Conservation (phyloP, 2,113 vertebrate genomes). For the Anser brachyrhynchus region DNA sequence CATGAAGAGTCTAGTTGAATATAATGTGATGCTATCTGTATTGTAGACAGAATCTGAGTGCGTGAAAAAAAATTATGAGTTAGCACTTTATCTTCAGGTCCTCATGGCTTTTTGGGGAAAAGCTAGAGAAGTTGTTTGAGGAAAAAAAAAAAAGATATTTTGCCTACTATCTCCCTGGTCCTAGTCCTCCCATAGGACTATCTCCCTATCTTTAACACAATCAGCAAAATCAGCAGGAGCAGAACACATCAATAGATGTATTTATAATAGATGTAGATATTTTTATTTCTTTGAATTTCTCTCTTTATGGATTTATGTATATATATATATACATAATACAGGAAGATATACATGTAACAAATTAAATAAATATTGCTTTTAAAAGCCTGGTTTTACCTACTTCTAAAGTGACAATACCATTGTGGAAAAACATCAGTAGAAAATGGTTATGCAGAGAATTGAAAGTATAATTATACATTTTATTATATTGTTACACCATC, state of each 20-base stretch:
- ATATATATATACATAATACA: background rate
- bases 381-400: background rate
- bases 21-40: background rate
- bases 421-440: background rate
- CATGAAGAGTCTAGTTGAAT: slow-evolving; percentile 6
- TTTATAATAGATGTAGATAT: too few relatives aligned
- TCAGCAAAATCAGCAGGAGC: background rate
- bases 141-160: background rate
- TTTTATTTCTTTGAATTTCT: background rate
- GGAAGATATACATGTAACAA: background rate
- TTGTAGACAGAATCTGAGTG: background rate
- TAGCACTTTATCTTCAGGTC: background rate
- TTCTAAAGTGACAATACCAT: background rate
- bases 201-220: background rate
- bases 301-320: background rate
- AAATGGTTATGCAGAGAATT: background rate
- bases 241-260: background rate
- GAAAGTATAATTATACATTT: background rate
- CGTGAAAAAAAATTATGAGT: background rate
- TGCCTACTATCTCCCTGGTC: background rate
- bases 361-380: background rate
- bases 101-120: background rate
- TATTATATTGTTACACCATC: background rate
- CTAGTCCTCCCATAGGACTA: too few relatives aligned
- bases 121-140: background rate